These are phyloP conservation scores for human (Homo sapiens) DNA, from an alignment of 2,113 vertebrate genomes.

Conservation along the genomic window GRCh38 chr6:96909501-96910000, in stretches of 20 bases:
- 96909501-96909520: not conserved
- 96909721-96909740: not conserved
- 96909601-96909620: not conserved
- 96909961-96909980: not conserved
- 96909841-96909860: not conserved
- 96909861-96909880: not conserved
- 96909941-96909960: not conserved
- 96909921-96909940: not conserved
- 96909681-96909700: not conserved
- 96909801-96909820: not conserved
- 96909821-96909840: not conserved
- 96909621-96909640: not conserved
- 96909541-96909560: not conserved
- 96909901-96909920: constrained; percentile 27
- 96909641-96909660: not conserved
- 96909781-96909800: not conserved
- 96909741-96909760: not conserved
- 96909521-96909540: not conserved
- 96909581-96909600: not conserved
- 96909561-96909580: not conserved
- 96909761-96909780: not conserved
- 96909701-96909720: not conserved
- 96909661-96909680: not conserved
- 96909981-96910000: not conserved
- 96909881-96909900: not conserved